These are phyloP conservation scores for Corydoras maculifer DNA, from an alignment of 2,113 vertebrate species.

Conservation along the genomic window DNA sequence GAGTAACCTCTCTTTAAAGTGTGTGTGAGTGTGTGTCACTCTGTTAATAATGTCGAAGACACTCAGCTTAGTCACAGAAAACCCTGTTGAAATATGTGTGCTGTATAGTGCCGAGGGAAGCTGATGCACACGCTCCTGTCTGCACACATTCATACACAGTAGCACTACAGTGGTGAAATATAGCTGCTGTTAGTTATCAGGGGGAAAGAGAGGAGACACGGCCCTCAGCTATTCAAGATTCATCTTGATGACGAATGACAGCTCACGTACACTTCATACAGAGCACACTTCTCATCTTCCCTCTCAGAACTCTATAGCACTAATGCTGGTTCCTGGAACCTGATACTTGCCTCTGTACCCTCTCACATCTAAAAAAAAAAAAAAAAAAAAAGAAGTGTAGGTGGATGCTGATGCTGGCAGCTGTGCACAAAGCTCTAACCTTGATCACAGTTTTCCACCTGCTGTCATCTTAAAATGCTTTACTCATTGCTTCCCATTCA, in stretches of 20 bases:
- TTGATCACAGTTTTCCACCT: too few species aligned
- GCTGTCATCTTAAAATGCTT: too few species aligned
- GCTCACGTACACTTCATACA: slow-evolving; percentile 51
- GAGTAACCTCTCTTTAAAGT: too few species aligned
- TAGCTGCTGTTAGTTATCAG: slow-evolving; percentile 19
- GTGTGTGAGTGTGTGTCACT: slow-evolving; percentile 8
- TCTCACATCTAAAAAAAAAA: too few species aligned
- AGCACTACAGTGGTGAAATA: slow-evolving; percentile 22
- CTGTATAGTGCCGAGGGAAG: slow-evolving; percentile 13
- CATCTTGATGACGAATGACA: slow-evolving; percentile 46
- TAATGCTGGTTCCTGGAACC: background rate
- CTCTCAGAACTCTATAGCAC: background rate
- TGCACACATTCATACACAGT: slow-evolving; percentile 13
- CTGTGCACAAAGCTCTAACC: too few species aligned
- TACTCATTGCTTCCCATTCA: too few species aligned
- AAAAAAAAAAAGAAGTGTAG: too few species aligned
- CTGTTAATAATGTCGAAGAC: slow-evolving; percentile 33
- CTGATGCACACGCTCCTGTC: background rate
- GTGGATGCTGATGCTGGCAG: too few species aligned
- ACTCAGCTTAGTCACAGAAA: slow-evolving; percentile 25
- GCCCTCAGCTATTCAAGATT: slow-evolving; percentile 35
- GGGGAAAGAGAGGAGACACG: slow-evolving; percentile 24
- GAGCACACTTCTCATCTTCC: background rate
- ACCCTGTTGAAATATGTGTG: slow-evolving; percentile 27
- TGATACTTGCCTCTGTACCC: too few species aligned